Evolutionary conservation across 2,113 vertebrate genomes (phyloP), one percentile per base, ranked within the genome.

Genomic region (Amazona guildingii): DNA sequence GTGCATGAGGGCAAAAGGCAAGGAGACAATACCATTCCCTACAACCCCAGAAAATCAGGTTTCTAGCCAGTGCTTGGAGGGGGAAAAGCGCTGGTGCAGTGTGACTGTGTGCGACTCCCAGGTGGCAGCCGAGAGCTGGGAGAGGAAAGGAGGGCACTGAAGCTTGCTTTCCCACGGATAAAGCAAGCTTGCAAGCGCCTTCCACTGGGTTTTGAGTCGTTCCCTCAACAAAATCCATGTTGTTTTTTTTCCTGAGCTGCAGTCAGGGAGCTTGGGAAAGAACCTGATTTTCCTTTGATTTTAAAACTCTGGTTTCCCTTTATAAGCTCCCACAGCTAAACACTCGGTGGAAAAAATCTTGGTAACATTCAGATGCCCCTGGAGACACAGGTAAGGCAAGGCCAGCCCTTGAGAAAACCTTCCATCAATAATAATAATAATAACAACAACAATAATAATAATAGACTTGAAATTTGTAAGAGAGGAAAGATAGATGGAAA

Each of bases 41-140:
- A 0, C 1, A 3, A 24, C 28, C 66, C 52, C 74, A 68, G n/a
- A 16, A 85, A 70, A 78, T 17, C 2, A 18, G 35, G 39, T 8
- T 78, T 24, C 11, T 14, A 44, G 31, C n/a, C 2, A 0, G 43
- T 17, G 54, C 46, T 39, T 8, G 35, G 46, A 63, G 43, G 61
- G 64, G 64, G 43, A 68, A 91, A 79, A 61, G 46, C 80, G 31
- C 57, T 9, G 41, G 31, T 13, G 54, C 59, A 27, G 9, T 4
- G 83, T 59, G 76, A 39, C 79, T 24, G 55, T 21, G 64, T 33
- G 61, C 1, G 43, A 81, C 93, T 92, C 83, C 43, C 76, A 96
- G 90, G 86, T 82, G 95, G 94, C 93, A 88, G 86, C 83, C 83
- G 16, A 90, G 96, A 88, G 93, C 90, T 48, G 55, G 85, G 59